Evolutionary conservation across 2,797 vertebrate genomes (phyloP).

Genomic region (Cryptoblepharus egeriae): DNA sequence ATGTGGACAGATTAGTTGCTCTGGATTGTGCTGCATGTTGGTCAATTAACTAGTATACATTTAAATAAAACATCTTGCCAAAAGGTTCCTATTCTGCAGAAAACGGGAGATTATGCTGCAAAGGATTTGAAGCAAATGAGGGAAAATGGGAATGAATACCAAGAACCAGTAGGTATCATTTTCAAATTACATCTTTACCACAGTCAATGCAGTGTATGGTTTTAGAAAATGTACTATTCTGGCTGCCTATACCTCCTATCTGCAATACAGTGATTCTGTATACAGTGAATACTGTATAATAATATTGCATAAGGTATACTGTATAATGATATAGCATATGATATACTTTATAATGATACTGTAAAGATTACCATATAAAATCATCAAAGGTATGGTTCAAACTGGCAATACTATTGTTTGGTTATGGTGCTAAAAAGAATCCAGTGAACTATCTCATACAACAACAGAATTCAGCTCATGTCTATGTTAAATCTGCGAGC

Average conservation of each 20-base stretch:
- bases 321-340: too few relatives aligned
- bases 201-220: rapidly evolving
- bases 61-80: background rate
- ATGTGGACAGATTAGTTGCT: too few relatives aligned
- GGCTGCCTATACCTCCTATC: background rate
- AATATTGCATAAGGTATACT: too few relatives aligned
- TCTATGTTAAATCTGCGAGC: background rate
- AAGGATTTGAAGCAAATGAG: background rate
- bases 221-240: background rate
- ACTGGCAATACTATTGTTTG: background rate
- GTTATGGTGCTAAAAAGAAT: background rate
- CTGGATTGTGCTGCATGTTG: too few relatives aligned
- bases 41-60: background rate
- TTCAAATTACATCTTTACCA: background rate
- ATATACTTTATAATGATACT: too few relatives aligned
- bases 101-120: too few relatives aligned
- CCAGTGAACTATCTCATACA: background rate
- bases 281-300: too few relatives aligned
- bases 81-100: background rate
- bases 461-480: background rate
- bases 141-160: background rate
- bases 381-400: background rate
- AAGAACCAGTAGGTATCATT: background rate
- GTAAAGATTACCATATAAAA: too few relatives aligned
- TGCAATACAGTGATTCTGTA: background rate